Conservation (phyloP, 2,888 invertebrate genomes). For the Griposia aprilina region DNA sequence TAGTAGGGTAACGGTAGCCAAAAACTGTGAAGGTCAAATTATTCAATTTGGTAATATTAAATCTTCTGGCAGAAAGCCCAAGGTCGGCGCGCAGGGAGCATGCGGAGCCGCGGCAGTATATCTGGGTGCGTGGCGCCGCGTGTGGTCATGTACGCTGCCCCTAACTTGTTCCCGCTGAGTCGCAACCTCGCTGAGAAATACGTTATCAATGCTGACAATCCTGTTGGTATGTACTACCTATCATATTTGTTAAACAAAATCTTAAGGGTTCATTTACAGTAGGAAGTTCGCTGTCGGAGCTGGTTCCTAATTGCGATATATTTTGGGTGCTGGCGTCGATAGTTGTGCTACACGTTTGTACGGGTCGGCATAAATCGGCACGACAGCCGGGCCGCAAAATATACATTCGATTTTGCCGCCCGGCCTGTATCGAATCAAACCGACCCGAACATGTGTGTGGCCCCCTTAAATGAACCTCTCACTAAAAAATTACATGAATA, state of each 20-base stretch:
- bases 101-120: slow-evolving; percentile 86
- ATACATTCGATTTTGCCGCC: neutral
- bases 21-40: neutral
- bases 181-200: slow-evolving; percentile 96
- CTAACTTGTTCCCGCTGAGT: slow-evolving; percentile 94
- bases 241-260: neutral
- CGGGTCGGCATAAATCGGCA: too few relatives aligned
- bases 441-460: neutral
- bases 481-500: neutral
- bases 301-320: neutral
- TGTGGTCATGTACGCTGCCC: slow-evolving; percentile 94
- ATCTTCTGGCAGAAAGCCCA: slow-evolving; percentile 83
- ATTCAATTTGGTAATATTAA: neutral
- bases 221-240: slow-evolving; percentile 79
- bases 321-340: neutral
- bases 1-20: neutral
- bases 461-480: too few relatives aligned
- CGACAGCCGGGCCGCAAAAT: neutral
- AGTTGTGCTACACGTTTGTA: neutral
- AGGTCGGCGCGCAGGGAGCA: slow-evolving; percentile 86
- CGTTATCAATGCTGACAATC: slow-evolving; percentile 90
- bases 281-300: neutral
- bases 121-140: slow-evolving; percentile 90
- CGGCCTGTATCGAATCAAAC: neutral
- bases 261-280: neutral